Base-by-base conservation (phyloP, 1,140 invertebrate species). In the Aphaenogaster floridana region DNA sequence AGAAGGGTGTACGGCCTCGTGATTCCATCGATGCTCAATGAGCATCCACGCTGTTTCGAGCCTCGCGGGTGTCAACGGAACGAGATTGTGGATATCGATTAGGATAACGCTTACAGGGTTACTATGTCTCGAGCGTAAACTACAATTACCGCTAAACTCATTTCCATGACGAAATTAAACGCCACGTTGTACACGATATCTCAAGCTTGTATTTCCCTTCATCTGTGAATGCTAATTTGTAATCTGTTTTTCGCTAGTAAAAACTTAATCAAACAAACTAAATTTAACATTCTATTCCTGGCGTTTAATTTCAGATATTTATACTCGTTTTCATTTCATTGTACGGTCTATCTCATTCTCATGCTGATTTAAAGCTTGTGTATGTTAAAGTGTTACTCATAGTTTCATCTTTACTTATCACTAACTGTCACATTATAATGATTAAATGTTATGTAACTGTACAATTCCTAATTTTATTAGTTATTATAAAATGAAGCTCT, bases 41-140 rank as follows among this genome's bases (percentile, higher is more conserved):
- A n/a, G 7, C 48, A 63, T 83, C 42, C 59, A n/a, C n/a, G 52
- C 36, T 71, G 78, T 64, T 83, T 72, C 84, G 61, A 79, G 72
- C 50, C 48, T 54, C 8, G 34, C 39, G 78, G 34, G 68, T 87
- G 66, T 72, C 79, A 87, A 83, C 13, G 11, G 15, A 6, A 69
- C 15, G 15, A 61, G 9, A 11, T 52, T 36, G 15, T 21, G 17
- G 36, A 66, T 81, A 87, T 87, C 66, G 79, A 86, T 84, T 84
- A 74, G 54, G 17, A 74, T 59, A 59, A 83, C 28, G 42, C n/a
- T 74, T 48, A 48, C 8, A 68, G 28, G 42, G 69, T 74, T 61
- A 63, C 2, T 50, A 45, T 15, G 11, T 84, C 45, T 5, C 28
- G 17, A 17, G 17, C 21, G 39, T 39, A 69, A 68, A 45, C 36